These are phyloP conservation scores for Gallinago undulata DNA, from an alignment of 2,113 vertebrate species.

Conservation along the genomic window DNA sequence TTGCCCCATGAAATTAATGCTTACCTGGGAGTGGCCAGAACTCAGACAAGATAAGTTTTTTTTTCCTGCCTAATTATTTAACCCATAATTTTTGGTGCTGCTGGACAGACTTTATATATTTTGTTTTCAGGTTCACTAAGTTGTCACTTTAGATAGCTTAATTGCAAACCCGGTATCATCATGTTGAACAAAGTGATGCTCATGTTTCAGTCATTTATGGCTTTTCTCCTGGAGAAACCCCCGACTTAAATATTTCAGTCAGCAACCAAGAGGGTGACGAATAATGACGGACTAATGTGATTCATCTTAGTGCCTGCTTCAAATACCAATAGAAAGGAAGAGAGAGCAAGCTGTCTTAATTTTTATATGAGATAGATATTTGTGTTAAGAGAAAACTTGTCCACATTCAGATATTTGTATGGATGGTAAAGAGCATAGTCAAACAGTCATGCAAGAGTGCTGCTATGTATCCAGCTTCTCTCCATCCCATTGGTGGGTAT, in stretches of 20 bases:
- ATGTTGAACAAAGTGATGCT: neutral
- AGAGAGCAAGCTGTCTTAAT: neutral
- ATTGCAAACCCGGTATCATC: neutral
- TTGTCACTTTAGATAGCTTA: neutral
- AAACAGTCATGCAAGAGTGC: neutral
- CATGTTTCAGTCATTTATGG: neutral
- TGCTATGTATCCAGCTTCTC: neutral
- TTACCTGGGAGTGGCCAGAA: neutral
- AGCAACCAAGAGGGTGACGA: neutral
- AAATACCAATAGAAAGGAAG: neutral
- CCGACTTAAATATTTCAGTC: neutral
- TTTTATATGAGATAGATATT: neutral
- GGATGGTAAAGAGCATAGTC: neutral
- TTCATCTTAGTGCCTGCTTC: neutral
- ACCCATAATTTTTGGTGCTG: neutral
- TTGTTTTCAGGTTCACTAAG: neutral
- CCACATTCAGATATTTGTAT: neutral
- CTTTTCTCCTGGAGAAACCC: neutral
- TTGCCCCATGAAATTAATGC: neutral
- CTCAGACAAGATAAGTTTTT: neutral
- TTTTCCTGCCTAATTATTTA: neutral
- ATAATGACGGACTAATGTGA: neutral
- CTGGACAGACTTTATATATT: neutral
- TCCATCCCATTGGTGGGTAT: rapidly evolving
- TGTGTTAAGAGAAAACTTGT: neutral